Conservation (phyloP, 2,113 vertebrate species). For the Rissa tridactyla region DNA sequence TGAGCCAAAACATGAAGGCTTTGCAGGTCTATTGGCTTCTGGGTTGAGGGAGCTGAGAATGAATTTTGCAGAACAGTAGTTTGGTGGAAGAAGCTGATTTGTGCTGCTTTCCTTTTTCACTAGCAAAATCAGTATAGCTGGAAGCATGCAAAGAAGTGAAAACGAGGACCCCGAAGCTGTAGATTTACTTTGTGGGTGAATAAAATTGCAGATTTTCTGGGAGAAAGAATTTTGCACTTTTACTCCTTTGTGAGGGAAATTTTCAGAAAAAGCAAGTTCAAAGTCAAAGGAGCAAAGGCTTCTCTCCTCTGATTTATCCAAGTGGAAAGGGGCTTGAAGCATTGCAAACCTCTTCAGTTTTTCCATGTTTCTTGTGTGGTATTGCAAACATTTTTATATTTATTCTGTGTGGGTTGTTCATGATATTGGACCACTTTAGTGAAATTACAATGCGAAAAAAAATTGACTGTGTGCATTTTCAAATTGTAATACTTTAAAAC, state of each 20-base stretch:
- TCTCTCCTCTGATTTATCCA: background rate
- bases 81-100: background rate
- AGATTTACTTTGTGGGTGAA: background rate
- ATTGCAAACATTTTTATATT: background rate
- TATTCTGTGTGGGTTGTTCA: background rate
- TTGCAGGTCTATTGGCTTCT: background rate
- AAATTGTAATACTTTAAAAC: background rate
- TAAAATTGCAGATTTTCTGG: background rate
- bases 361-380: background rate
- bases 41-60: background rate
- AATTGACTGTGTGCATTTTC: background rate
- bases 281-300: background rate
- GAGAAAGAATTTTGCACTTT: background rate
- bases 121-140: background rate
- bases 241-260: background rate
- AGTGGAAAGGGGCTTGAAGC: background rate
- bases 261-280: background rate
- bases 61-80: background rate
- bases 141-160: background rate
- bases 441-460: background rate
- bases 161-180: background rate
- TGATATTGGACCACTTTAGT: background rate
- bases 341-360: background rate
- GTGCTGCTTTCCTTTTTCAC: background rate
- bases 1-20: rapidly evolving